Base-by-base conservation (phyloP, 2,113 vertebrate genomes). In the Abramis brama region DNA sequence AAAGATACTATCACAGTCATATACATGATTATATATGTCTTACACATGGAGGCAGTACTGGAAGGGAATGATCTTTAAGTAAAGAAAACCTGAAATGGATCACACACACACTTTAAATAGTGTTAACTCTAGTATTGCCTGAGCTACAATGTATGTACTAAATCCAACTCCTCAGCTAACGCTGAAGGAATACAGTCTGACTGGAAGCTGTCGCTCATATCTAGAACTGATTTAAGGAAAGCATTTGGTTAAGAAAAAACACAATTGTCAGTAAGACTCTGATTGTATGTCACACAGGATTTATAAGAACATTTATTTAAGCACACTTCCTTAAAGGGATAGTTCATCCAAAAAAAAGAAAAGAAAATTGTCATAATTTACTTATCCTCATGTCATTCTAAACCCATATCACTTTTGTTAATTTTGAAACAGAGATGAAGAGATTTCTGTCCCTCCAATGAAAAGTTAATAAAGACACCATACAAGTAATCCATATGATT, bases 1-100 rank as follows among this genome's bases (percentile, higher is more conserved):
- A 68, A 68, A 6, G 76, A 79, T 17, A 64, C 79, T 81, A 66
- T 19, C 45, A 68, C 43, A 82, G 60, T 68, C 43, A 80, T 80
- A 45, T 45, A 64, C 36, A 64, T 70, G 19, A n/a, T 52, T 70
- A 68, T 68, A 68, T 70, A 36, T 82, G 25, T 66, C 25, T 30
- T 33, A 70, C 25, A 70, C 39, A 68, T 50, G 33, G 15, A 66
- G 47, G 62, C 45, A 52, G 36, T 45, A 47, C 9, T 81, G 2
- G 17, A 50, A 47, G 43, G 39, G 43, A 66, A 47, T 43, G 12
- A 2, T 50, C n/a, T 33, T 55, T 39, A 55, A n/a, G 30, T 57
- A 57, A 57, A 77, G 13, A 45, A 80, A 62, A 43, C 36, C 78
- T 71, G 10, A 82, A 21, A 59, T 25, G 30, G 66, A 83, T 52